Evolutionary conservation across 2,888 invertebrate species (phyloP).

Genomic region (Sarcophaga carnaria): DNA sequence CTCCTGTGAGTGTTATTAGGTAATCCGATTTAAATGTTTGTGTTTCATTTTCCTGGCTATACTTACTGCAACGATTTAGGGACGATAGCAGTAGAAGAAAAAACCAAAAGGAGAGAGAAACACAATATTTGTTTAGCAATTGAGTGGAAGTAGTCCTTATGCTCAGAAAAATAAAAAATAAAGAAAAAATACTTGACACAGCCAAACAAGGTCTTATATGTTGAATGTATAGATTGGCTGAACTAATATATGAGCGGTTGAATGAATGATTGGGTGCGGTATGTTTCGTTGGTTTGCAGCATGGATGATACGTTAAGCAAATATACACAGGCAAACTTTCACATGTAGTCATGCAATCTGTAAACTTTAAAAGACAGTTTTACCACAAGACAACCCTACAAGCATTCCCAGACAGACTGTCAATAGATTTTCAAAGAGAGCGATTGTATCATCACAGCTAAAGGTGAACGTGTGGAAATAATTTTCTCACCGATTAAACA

Average conservation of each 20-base stretch:
- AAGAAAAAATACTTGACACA: neutral
- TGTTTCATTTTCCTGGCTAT: conserved; percentile 4
- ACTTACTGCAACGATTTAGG: no score
- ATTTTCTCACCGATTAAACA: conserved; percentile 34
- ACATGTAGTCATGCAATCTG: neutral
- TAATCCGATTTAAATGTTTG: conserved; percentile 10
- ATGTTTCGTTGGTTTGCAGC: neutral
- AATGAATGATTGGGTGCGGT: neutral
- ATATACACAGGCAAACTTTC: neutral
- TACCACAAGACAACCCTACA: neutral
- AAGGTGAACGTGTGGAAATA: conserved; percentile 41
- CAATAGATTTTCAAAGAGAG: neutral
- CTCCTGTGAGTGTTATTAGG: no score
- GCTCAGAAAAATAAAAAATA: no score
- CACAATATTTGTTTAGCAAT: conserved; percentile 17
- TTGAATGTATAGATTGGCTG: neutral
- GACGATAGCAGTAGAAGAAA: no score
- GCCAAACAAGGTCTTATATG: neutral
- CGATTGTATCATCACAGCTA: neutral
- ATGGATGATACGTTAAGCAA: conserved; percentile 31
- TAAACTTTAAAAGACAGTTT: neutral
- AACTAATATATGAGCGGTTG: neutral
- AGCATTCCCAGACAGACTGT: neutral
- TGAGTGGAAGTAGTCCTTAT: conserved; percentile 11
- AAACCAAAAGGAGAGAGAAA: neutral